Percentiles rank a stretch among this genome's conserved stretches.
These are phyloP conservation scores for Pyxicephalus adspersus DNA, from an alignment of 2,113 vertebrate species.

Conservation along the genomic window DNA sequence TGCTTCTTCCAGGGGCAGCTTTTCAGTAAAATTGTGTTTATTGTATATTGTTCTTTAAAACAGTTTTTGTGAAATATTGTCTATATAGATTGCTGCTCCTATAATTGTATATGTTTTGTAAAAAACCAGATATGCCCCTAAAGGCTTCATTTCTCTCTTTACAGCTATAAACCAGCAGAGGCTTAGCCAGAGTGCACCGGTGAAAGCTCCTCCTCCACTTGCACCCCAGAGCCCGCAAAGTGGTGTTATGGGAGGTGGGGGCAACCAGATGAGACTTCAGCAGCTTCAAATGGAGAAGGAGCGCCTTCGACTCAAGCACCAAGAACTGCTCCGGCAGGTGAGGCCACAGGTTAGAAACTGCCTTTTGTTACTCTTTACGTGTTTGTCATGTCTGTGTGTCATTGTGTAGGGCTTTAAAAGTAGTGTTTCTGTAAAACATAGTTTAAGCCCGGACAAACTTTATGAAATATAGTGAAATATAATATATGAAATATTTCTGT, in stretches of 20 bases:
- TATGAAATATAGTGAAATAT: too few relatives aligned
- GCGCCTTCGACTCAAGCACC: constrained; percentile 90
- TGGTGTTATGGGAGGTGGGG: constrained; percentile 76
- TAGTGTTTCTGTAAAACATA: too few relatives aligned
- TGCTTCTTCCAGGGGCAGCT: too few relatives aligned
- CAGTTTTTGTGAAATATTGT: too few relatives aligned
- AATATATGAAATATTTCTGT: too few relatives aligned
- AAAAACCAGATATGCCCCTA: too few relatives aligned
- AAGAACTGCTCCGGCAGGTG: constrained; percentile 95
- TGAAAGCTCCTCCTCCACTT: constrained; percentile 85
- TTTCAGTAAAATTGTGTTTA: too few relatives aligned
- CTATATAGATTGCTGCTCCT: too few relatives aligned
- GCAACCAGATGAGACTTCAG: constrained; percentile 87
- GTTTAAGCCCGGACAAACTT: too few relatives aligned
- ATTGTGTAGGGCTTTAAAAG: not conserved
- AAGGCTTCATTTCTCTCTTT: constrained; percentile 38
- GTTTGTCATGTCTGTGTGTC: constrained; percentile 23
- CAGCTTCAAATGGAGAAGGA: constrained; percentile 97
- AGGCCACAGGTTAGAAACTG: constrained; percentile 90
- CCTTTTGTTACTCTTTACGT: constrained; percentile 67
- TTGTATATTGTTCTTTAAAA: too few relatives aligned
- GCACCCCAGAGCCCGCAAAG: constrained; percentile 83
- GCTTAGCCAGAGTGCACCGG: constrained; percentile 91
- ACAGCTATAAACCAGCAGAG: constrained; percentile 90
- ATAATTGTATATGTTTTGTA: too few relatives aligned